phyloP scores from a whole-genome alignment of 2,113 vertebrate species.

The Stomatorhinus ivindoensis region DNA sequence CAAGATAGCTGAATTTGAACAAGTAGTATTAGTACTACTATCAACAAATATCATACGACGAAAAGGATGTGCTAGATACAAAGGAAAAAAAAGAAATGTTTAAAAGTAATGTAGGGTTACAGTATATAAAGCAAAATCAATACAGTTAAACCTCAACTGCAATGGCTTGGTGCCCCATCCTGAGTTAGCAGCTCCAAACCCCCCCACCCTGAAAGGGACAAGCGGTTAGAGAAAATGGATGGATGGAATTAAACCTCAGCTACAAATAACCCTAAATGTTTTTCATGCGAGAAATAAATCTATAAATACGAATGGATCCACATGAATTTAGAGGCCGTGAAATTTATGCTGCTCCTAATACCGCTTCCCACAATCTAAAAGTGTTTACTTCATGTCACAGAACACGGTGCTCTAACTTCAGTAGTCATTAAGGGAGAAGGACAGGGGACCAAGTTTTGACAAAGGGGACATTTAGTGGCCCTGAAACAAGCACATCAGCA shows the following conservation, averaged over 20 bases:
- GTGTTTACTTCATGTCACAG: not conserved
- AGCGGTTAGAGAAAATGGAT: not conserved
- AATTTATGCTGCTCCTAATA: conserved; percentile 1
- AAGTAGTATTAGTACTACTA: not conserved
- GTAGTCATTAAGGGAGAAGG: not conserved
- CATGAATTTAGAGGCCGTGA: not conserved
- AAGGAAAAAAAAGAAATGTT: not conserved
- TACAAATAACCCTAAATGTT: not conserved
- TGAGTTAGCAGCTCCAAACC: not conserved
- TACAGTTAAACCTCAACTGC: not conserved
- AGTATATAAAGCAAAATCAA: not conserved
- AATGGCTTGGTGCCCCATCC: not conserved
- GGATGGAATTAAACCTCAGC: not conserved
- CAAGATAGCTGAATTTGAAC: not conserved
- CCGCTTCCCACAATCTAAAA: not conserved
- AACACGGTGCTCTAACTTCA: not conserved
- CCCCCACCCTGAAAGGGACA: not conserved
- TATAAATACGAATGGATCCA: not conserved
- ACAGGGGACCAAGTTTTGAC: not conserved
- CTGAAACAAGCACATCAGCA: not conserved
- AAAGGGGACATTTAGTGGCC: conserved; percentile 6
- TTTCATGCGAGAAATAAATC: not conserved
- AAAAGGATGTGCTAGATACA: not conserved
- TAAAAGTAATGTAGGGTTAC: not conserved
- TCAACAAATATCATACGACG: not conserved